phyloP scores from a whole-genome alignment of 2,888 invertebrate genomes.

The Cybosia mesomella region DNA sequence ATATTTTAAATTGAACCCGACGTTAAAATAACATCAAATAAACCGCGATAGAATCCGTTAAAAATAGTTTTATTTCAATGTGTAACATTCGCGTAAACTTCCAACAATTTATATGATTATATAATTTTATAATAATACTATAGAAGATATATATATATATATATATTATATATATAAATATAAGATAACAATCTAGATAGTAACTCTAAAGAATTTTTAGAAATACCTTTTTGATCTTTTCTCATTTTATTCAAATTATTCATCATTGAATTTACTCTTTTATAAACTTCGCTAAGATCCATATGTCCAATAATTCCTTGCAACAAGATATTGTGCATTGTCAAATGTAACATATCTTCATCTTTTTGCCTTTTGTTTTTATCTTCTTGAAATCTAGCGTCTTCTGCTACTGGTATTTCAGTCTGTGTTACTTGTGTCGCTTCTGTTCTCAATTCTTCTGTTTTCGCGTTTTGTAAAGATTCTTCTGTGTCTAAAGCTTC shows the following conservation, averaged over 20 bases:
- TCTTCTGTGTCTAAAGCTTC: conserved; percentile 71
- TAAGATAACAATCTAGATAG: no score
- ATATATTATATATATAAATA: no score
- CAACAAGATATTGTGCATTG: conserved; percentile 70
- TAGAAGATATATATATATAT: no score
- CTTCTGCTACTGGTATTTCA: conserved; percentile 1
- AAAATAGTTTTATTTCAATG: no score
- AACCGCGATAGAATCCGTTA: no score
- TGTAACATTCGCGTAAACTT: no score
- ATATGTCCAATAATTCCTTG: conserved; percentile 70
- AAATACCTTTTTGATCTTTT: conserved; percentile 24
- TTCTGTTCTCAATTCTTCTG: conserved; percentile 12
- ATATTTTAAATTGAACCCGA: no score
- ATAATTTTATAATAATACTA: no score
- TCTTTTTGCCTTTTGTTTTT: conserved; percentile 25
- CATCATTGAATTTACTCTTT: conserved; percentile 52
- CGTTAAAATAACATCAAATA: no score
- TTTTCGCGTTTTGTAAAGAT: conserved; percentile 14
- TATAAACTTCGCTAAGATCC: conserved; percentile 67
- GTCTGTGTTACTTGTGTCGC: conserved; percentile 15
- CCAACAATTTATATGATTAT: no score
- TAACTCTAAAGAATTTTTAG: background rate
- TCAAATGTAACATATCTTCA: conserved; percentile 65
- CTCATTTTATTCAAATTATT: conserved; percentile 40
- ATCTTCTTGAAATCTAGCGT: conserved; percentile 12